A percentile compares a stretch with the other conserved stretches of the same genome.
These are phyloP conservation scores for Sipha maydis DNA, from an alignment of 2,888 invertebrate species.

Conservation along the genomic window DNA sequence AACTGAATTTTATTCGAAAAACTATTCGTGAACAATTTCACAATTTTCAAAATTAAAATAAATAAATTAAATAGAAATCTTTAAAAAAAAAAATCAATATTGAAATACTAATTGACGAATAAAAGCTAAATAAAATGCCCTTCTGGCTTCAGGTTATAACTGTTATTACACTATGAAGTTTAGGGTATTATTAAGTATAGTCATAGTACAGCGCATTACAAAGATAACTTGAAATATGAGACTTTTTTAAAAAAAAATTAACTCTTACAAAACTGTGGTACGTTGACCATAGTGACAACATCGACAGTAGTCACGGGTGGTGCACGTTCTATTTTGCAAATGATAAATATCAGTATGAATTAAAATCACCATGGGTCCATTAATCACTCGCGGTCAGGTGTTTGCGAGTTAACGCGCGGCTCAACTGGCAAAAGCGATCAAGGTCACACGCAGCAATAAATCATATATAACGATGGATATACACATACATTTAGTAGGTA, in stretches of 20 bases:
- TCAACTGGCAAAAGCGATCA: neutral
- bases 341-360: neutral
- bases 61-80: neutral
- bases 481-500: neutral
- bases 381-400: neutral
- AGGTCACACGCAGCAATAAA: neutral
- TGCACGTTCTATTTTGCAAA: neutral
- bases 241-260: neutral
- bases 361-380: neutral
- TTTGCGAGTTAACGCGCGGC: neutral
- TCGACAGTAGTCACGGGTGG: neutral
- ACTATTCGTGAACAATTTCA: neutral
- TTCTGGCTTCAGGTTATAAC: neutral
- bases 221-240: too few relatives aligned
- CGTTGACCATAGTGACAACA: neutral
- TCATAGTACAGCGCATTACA: neutral
- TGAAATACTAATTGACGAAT: neutral
- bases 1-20: neutral
- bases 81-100: neutral
- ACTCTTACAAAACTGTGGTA: neutral
- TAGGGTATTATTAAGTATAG: neutral
- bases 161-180: too few relatives aligned
- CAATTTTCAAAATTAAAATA: neutral
- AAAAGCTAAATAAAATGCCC: neutral
- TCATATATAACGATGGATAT: conserved; percentile 1